Conservation (phyloP, 2,797 vertebrate genomes). For the Pitangus sulphuratus region DNA sequence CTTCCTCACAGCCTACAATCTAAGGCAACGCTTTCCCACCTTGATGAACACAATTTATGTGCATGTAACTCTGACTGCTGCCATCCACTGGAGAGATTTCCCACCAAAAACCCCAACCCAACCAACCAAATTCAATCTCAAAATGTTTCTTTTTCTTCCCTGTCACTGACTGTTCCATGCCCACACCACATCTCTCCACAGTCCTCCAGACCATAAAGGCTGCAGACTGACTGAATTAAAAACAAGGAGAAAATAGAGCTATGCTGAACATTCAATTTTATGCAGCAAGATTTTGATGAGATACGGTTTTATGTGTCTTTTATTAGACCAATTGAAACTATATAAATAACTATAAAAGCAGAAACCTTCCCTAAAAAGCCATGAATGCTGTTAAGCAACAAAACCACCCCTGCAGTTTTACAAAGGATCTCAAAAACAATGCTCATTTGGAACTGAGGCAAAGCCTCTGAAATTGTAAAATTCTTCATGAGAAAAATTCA, state of each 20-base stretch:
- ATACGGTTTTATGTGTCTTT: slow-evolving; percentile 42
- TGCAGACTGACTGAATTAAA: neutral
- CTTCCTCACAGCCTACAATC: slow-evolving; percentile 33
- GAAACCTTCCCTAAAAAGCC: slow-evolving; percentile 5
- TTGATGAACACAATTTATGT: neutral
- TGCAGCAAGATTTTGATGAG: slow-evolving; percentile 17
- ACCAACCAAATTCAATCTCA: neutral
- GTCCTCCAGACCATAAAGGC: neutral
- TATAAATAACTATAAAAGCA: slow-evolving; percentile 39
- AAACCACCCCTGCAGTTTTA: slow-evolving; percentile 15
- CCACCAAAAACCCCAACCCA: neutral
- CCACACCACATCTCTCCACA: neutral
- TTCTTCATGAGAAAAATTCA: neutral
- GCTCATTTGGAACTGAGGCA: neutral
- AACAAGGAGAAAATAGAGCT: neutral
- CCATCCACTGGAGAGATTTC: slow-evolving; percentile 28
- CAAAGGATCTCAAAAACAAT: neutral
- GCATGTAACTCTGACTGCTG: neutral
- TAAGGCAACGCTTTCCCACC: slow-evolving; percentile 8
- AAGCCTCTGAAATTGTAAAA: neutral
- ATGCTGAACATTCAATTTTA: slow-evolving; percentile 6
- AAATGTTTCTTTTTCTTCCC: neutral
- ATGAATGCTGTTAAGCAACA: neutral
- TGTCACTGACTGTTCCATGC: neutral
- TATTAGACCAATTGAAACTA: slow-evolving; percentile 44